Percentiles rank a stretch among this genome's conserved stretches.
phyloP scores from a whole-genome alignment of 1,140 invertebrate genomes.

The Ylistrum balloti region DNA sequence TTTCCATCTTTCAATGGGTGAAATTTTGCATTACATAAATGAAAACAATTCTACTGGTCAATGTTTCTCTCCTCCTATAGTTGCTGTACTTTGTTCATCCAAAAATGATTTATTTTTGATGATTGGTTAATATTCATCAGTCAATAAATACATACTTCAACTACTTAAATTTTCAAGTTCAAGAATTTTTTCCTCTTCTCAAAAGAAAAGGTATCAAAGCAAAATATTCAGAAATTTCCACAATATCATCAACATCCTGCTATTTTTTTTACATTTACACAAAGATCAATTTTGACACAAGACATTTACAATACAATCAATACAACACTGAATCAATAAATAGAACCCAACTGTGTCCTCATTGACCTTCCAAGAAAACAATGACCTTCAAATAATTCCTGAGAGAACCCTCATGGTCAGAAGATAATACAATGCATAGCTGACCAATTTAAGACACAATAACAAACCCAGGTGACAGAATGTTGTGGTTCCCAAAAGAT shows the following conservation, averaged over 20 bases:
- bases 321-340: not conserved
- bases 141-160: no score
- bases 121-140: no score
- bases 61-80: no score
- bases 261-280: not conserved
- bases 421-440: not conserved
- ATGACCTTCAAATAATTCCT: not conserved
- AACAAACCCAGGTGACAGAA: not conserved
- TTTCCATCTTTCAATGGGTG: no score
- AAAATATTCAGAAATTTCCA: not conserved
- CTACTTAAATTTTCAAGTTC: no score
- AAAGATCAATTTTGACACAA: not conserved
- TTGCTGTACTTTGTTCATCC: no score
- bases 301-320: not conserved
- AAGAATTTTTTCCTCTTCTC: not conserved
- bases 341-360: not conserved
- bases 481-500: not conserved
- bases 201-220: not conserved
- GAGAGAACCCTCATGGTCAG: conserved; percentile 13
- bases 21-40: no score
- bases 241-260: not conserved
- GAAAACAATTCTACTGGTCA: no score
- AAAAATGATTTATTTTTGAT: no score
- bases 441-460: not conserved
- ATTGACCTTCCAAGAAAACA: not conserved